Evolutionary conservation across 2,113 vertebrate species (phyloP), one percentile per base, ranked within the genome.

Genomic region (Prunella himalayana): DNA sequence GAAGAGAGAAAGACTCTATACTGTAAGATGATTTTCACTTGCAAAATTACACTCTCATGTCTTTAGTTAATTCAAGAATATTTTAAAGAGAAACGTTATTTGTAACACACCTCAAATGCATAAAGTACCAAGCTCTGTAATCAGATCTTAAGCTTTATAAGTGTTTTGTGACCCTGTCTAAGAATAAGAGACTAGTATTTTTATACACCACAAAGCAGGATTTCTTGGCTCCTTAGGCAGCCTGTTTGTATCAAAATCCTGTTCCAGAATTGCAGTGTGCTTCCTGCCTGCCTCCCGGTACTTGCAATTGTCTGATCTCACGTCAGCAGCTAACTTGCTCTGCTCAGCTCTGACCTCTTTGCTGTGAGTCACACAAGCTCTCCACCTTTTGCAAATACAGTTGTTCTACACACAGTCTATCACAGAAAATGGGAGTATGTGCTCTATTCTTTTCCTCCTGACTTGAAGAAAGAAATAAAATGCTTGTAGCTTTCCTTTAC

Each of bases 321-420:
- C 7, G 9, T 85, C 93, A 93, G 66, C 14, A 2, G 35, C 51
- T 51, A n/a, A 50, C 79, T 87, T 28, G 44, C 5, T 59, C 86
- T 60, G 56, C 83, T 80, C 66, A 88, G 81, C 68, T 79, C 70
- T 81, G 80, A 83, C 64, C 92, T 88, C 94, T 37, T 59, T 11
- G 23, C 79, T 66, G 13, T 77, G 81, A 94, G 42, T 94, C 95
- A 96, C 70, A 31, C 23, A 51, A 76, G 20, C 79, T 70, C 96
- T 85, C 95, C 94, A 88, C 96, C 96, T 96, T 97, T 11, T 37
- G 85, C 86, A 96, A 97, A 97, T 49, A 95, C 60, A 63, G 42
- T 49, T 2, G 2, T 61, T 70, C 66, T 50, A 50, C 33, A 49
- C 9, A 51, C 9, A 61, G 3, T 31, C 35, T 44, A 33, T 7